Percentiles rank a stretch among this genome's conserved stretches.
phyloP scores from a whole-genome alignment of 2,113 vertebrate species.

The Miniopterus natalensis region DNA sequence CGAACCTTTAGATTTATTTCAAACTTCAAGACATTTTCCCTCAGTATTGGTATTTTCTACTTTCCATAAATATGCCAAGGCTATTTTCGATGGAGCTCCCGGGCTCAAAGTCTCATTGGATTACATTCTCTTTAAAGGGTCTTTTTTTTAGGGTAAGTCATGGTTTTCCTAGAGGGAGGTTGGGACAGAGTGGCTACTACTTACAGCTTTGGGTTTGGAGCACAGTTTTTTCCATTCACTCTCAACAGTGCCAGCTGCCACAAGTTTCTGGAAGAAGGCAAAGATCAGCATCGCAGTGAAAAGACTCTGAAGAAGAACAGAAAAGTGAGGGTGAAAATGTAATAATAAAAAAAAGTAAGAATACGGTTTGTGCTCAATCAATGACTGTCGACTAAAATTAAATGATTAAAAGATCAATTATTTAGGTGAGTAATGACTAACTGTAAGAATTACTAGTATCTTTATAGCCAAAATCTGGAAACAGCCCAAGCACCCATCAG shows the following conservation, averaged over 20 bases:
- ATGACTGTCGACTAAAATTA: not conserved
- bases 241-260: constrained; percentile 74
- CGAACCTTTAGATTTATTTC: not conserved
- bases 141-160: not conserved
- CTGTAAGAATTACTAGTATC: not conserved
- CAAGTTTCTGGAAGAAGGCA: constrained; percentile 78
- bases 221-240: constrained; percentile 80
- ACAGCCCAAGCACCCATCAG: too few relatives aligned
- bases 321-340: not conserved
- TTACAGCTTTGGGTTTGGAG: constrained; percentile 74
- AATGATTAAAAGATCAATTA: not conserved
- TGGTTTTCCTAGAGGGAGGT: not conserved
- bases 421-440: not conserved
- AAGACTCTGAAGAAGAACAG: constrained; percentile 66
- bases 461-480: not conserved
- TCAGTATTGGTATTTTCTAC: not conserved
- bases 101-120: not conserved
- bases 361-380: fast-evolving
- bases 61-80: not conserved
- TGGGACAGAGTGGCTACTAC: not conserved
- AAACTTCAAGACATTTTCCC: not conserved
- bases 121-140: not conserved
- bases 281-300: constrained; percentile 78
- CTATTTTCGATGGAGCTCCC: not conserved
- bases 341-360: not conserved